These are phyloP conservation scores for Grantiella picta DNA, from an alignment of 2,113 vertebrate genomes.

Conservation along the genomic window DNA sequence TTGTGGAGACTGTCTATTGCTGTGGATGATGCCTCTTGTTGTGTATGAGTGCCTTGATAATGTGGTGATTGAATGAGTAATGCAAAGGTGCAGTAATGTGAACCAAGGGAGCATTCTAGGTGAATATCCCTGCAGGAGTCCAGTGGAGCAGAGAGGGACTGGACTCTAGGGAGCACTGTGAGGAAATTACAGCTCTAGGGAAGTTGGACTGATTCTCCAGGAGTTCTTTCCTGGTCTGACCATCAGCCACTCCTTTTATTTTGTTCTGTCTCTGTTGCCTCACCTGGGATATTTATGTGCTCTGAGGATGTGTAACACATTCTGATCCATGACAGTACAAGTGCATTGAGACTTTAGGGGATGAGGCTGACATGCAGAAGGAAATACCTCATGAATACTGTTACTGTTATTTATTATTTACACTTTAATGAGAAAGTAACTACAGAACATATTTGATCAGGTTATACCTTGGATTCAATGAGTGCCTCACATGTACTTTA, in stretches of 20 bases:
- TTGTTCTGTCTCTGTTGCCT: background rate
- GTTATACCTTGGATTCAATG: background rate
- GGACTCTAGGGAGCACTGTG: background rate
- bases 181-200: background rate
- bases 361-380: background rate
- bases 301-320: background rate
- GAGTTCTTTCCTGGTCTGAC: background rate
- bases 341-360: background rate
- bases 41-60: fast-evolving
- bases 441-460: background rate
- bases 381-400: background rate
- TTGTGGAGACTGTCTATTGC: background rate
- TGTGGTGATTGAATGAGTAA: fast-evolving
- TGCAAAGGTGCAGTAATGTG: fast-evolving
- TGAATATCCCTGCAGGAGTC: background rate
- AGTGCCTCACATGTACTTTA: background rate
- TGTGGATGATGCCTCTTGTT: background rate
- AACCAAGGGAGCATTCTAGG: fast-evolving
- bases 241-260: background rate
- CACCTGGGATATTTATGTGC: background rate
- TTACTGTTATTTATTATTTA: conserved; percentile 31
- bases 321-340: background rate
- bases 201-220: background rate
- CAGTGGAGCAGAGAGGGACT: fast-evolving
- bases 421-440: background rate